Percentiles rank a stretch among this genome's conserved stretches.
Conservation (phyloP, 2,113 vertebrate species). For the Phalacrocorax aristotelis region DNA sequence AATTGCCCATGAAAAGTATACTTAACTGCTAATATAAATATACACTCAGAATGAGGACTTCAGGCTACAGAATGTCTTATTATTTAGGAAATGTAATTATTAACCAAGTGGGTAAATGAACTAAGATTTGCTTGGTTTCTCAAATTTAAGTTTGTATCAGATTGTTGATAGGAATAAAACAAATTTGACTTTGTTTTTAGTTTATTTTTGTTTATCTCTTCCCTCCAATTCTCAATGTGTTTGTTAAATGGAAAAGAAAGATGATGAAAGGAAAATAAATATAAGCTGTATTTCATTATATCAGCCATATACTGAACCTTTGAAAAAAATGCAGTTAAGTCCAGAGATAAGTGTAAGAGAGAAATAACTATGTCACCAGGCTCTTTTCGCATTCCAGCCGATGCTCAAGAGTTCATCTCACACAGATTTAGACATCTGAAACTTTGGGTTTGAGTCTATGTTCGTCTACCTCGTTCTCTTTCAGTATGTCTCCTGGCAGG, state of each 20-base stretch:
- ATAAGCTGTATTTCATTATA: neutral
- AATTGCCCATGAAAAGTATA: conserved; percentile 49
- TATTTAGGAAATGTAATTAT: conserved; percentile 31
- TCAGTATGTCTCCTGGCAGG: neutral
- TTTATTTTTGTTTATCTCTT: neutral
- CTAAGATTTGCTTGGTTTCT: neutral
- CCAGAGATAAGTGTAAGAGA: neutral
- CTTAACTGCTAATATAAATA: conserved; percentile 54
- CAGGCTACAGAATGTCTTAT: neutral
- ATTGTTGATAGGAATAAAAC: neutral
- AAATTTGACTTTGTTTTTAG: neutral
- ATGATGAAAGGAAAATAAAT: neutral
- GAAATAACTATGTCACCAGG: neutral
- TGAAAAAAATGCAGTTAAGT: neutral
- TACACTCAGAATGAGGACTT: conserved; percentile 10
- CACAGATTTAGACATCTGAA: neutral
- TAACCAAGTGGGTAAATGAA: conserved; percentile 7
- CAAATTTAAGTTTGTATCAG: neutral
- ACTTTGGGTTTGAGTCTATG: neutral
- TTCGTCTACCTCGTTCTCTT: neutral
- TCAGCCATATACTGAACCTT: neutral
- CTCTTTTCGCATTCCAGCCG: neutral
- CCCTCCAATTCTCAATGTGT: neutral
- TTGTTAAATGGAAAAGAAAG: neutral
- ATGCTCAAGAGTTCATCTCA: neutral